These are phyloP conservation scores for Ciconia stormi DNA, from an alignment of 2,113 vertebrate genomes.

Conservation along the genomic window DNA sequence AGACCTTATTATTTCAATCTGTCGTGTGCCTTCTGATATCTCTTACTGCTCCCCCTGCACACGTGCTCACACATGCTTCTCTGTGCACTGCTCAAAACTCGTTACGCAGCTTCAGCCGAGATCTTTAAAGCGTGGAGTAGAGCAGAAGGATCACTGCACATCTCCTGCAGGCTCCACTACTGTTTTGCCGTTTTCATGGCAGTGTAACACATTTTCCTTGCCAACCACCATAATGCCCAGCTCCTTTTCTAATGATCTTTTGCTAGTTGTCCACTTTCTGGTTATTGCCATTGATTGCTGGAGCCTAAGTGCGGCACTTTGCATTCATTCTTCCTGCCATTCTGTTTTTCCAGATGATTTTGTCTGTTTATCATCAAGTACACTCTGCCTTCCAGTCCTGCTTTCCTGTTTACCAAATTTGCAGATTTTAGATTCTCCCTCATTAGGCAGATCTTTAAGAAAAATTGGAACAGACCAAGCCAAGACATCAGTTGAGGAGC, in stretches of 20 bases:
- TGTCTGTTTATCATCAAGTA: background rate
- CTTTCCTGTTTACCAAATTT: background rate
- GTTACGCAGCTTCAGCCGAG: background rate
- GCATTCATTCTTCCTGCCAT: background rate
- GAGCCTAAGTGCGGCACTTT: background rate
- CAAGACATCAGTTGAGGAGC: background rate
- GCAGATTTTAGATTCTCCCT: background rate
- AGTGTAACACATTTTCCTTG: background rate
- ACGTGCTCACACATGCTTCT: background rate
- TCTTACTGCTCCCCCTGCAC: background rate
- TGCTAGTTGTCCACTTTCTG: background rate
- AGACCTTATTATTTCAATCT: slow-evolving; percentile 36
- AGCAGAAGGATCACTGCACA: background rate
- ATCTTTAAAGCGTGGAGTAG: background rate
- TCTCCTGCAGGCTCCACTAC: background rate
- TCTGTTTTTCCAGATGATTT: slow-evolving; percentile 3
- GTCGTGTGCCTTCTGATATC: background rate
- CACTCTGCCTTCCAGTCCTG: background rate
- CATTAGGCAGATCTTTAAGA: background rate
- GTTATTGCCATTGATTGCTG: background rate
- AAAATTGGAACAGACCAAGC: background rate
- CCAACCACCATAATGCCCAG: background rate
- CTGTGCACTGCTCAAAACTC: background rate
- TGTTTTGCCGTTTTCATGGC: background rate
- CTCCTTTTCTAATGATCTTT: background rate